phyloP scores from a whole-genome alignment of 2,888 invertebrate genomes.

The Ormia ochracea region DNA sequence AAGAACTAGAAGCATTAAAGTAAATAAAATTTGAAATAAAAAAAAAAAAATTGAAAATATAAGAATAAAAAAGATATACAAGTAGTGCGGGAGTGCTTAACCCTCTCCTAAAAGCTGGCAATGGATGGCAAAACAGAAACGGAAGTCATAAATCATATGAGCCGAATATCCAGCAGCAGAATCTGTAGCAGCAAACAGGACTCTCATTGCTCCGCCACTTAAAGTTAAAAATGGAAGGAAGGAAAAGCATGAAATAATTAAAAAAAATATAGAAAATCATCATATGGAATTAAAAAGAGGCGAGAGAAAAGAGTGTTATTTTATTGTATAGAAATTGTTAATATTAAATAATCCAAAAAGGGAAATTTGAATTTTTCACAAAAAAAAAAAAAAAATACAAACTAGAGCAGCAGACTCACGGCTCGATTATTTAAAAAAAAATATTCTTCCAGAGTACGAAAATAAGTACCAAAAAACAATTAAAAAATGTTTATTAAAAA shows the following conservation, averaged over 20 bases:
- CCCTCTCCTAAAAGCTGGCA: background rate
- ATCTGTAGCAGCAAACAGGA: background rate
- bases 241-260: background rate
- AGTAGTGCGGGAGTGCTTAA: background rate
- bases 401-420: no score
- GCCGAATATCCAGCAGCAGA: constrained; percentile 39
- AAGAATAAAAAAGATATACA: constrained; percentile 8
- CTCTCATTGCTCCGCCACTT: background rate
- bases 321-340: background rate
- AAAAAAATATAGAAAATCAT: constrained; percentile 30
- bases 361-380: no score
- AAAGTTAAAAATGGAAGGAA: constrained; percentile 15
- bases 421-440: no score
- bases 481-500: no score
- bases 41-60: background rate
- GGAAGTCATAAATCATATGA: constrained; percentile 72
- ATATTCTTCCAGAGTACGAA: no score
- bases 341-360: no score
- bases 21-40: constrained; percentile 39
- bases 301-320: background rate
- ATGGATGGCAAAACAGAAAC: constrained; percentile 63
- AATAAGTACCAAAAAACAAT: no score
- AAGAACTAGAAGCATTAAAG: constrained; percentile 45
- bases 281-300: constrained; percentile 49
- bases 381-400: no score